phyloP scores from a whole-genome alignment of 2,113 vertebrate species.

The Vimba vimba region DNA sequence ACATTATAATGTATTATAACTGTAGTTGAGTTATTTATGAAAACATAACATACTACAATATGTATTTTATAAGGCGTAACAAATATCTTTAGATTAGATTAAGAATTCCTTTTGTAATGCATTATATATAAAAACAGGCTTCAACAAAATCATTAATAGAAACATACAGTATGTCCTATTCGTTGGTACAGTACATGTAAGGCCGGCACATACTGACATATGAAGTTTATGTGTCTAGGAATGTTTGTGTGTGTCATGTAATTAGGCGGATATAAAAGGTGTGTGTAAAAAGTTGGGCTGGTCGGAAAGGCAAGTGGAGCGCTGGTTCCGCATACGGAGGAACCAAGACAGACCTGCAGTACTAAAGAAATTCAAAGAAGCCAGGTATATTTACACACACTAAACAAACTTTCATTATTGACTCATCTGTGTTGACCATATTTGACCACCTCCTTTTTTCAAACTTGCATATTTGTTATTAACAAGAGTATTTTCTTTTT shows the following conservation, averaged over 20 bases:
- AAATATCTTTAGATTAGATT: too few relatives aligned
- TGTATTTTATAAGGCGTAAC: not conserved
- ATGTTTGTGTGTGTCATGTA: constrained; percentile 34
- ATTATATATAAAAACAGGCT: not conserved
- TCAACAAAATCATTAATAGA: not conserved
- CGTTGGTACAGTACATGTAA: not conserved
- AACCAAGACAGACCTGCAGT: constrained; percentile 80
- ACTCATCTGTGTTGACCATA: not conserved
- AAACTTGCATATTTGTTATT: not conserved
- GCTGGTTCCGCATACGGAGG: constrained; percentile 81
- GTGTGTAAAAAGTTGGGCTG: constrained; percentile 83
- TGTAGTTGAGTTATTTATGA: not conserved
- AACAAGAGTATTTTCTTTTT: constrained; percentile 38
- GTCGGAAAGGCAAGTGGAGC: constrained; percentile 75
- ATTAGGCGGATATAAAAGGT: constrained; percentile 78
- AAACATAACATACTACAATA: not conserved
- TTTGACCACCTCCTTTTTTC: not conserved
- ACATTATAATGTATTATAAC: not conserved
- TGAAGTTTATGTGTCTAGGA: constrained; percentile 5
- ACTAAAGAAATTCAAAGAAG: constrained; percentile 82
- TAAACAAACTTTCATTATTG: not conserved
- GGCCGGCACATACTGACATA: not conserved
- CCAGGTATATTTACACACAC: constrained; percentile 68
- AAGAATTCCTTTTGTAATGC: not conserved
- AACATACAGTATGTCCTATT: not conserved